Conservation (phyloP, 2,113 vertebrate species). For the Eupsittula cactorum region DNA sequence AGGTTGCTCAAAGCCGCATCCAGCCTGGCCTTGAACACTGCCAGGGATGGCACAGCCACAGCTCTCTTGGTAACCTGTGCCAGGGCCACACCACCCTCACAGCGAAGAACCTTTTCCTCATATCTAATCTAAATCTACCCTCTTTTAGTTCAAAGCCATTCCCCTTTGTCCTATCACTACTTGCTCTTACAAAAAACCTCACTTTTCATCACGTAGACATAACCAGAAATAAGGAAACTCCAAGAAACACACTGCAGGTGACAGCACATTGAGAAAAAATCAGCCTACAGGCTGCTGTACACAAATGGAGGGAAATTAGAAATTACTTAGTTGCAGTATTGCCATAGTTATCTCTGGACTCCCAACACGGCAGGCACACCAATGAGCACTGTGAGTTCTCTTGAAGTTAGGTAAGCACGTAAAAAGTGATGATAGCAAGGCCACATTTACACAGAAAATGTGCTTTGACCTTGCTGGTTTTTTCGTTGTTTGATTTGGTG, state of each 20-base stretch:
- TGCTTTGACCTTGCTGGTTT: background rate
- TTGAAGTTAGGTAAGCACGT: background rate
- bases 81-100: background rate
- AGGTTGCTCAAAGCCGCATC: background rate
- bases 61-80: background rate
- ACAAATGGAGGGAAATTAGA: background rate
- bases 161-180: background rate
- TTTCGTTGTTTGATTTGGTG: background rate
- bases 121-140: background rate
- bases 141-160: background rate
- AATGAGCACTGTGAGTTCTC: background rate
- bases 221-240: background rate
- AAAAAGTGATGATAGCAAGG: background rate
- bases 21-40: background rate
- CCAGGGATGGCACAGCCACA: background rate
- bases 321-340: background rate
- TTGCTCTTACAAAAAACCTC: background rate
- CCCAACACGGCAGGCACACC: background rate
- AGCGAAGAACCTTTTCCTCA: background rate
- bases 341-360: background rate
- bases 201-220: background rate
- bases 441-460: background rate
- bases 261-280: background rate
- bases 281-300: background rate
- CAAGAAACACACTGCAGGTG: background rate